Conservation (phyloP, 2,888 invertebrate genomes). For the Cephus pygmeus region DNA sequence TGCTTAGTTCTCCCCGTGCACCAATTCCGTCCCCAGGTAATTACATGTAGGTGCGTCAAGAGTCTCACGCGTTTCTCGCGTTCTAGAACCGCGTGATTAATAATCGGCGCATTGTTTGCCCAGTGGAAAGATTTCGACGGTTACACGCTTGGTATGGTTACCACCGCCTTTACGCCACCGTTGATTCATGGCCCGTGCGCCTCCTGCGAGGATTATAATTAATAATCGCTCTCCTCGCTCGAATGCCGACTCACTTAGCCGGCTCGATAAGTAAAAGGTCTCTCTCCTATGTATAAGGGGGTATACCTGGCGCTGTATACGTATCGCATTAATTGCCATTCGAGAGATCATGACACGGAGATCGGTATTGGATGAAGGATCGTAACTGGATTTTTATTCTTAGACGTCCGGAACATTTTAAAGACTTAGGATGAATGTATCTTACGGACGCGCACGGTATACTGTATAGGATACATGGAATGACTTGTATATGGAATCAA, state of each 20-base stretch:
- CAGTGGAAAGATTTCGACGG: background rate
- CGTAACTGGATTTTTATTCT: background rate
- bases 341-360: background rate
- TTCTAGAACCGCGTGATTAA: background rate
- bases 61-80: background rate
- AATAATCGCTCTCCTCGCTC: background rate
- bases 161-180: slow-evolving; percentile 29
- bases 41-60: background rate
- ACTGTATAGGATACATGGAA: background rate
- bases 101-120: background rate
- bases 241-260: background rate
- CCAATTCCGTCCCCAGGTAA: background rate
- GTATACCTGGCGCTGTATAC: background rate
- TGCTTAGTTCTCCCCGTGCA: background rate
- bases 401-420: background rate
- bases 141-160: background rate
- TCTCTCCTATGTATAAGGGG: background rate
- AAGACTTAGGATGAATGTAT: background rate
- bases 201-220: background rate
- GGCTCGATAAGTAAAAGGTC: background rate
- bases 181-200: slow-evolving; percentile 40
- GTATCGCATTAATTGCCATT: background rate
- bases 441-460: background rate
- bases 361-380: background rate
- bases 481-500: background rate